phyloP scores from a whole-genome alignment of 2,113 vertebrate species.

The Phrynosoma platyrhinos region DNA sequence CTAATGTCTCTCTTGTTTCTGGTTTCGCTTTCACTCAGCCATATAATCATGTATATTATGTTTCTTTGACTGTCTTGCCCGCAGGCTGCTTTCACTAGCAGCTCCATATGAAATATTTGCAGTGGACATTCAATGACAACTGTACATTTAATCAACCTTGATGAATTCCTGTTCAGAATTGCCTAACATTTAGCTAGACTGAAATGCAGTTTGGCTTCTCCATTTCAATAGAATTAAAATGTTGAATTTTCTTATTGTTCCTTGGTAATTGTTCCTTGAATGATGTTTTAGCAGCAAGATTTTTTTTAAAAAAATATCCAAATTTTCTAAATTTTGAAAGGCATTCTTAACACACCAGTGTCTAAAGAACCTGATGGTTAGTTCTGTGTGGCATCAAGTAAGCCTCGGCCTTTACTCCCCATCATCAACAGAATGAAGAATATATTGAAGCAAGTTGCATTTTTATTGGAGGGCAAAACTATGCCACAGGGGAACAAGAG shows the following conservation, averaged over 20 bases:
- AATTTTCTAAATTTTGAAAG: not conserved
- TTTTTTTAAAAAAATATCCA: not conserved
- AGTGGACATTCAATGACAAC: not conserved
- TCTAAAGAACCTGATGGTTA: not conserved
- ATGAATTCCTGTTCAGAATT: not conserved
- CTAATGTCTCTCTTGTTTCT: slow-evolving; percentile 15
- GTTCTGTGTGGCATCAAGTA: not conserved
- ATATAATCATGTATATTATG: slow-evolving; percentile 35
- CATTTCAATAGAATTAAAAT: not conserved
- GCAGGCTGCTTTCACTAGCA: slow-evolving; percentile 8
- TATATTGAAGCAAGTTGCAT: too few relatives aligned
- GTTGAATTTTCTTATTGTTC: not conserved
- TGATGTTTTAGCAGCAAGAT: not conserved
- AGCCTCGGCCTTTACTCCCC: too few relatives aligned
- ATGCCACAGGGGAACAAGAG: too few relatives aligned
- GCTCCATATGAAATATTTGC: slow-evolving; percentile 2
- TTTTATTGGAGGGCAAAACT: too few relatives aligned
- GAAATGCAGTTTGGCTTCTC: not conserved
- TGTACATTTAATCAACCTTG: not conserved
- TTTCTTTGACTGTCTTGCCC: slow-evolving; percentile 26
- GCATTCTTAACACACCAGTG: not conserved
- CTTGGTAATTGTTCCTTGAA: not conserved
- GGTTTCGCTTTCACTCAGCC: slow-evolving; percentile 26
- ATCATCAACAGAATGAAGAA: too few relatives aligned
- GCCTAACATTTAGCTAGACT: not conserved